Base-by-base conservation (phyloP, 2,797 vertebrate genomes). In the Enteromius radiatus region DNA sequence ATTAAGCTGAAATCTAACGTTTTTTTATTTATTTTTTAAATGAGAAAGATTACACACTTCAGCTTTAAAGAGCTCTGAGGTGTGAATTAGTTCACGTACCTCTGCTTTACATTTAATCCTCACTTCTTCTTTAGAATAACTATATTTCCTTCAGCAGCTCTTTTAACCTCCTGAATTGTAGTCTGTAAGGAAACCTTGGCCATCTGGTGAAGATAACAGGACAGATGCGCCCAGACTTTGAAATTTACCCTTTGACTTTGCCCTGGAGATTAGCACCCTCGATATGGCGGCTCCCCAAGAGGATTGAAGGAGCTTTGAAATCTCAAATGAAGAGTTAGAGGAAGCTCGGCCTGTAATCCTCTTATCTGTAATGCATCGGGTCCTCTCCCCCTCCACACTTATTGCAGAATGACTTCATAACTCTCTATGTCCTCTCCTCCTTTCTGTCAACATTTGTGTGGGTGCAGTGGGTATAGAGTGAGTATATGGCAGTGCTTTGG, bases 141-240 rank as follows among this genome's bases (percentile, higher is more conserved):
- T 63, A 12, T 38, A 69, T 90, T 76, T 86, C 82, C 81, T 85
- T 86, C 69, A 69, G 70, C 19, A 17, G 52, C 54, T 84, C 80
- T 82, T 81, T 86, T 71, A 19, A 79, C 76, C 84, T 83, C 86
- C 87, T 75, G 87, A 89, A 81, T 86, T 65, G 84, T 76, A 81
- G 84, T 88, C 65, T 54, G 87, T 81, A 88, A 83, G 79, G 82
- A 90, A 91, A 89, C 85, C 64, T 67, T 80, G 83, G 87, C 89
- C 89, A 93, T 92, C 89, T 84, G 61, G 88, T 89, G 90, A 92
- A 89, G 89, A 93, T 90, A 91, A 88, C 73, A 69, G 87, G 82
- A 87, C 84, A 88, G 82, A 89, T 73, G 78, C 56, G 76, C 65
- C 45, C 47, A 83, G 77, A 86, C 90, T 93, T 92, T 92, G 88